A percentile compares a stretch with the other conserved stretches of the same genome.
Evolutionary conservation across 2,888 invertebrate genomes (phyloP).

Genomic region (Clitarchus hookeri): DNA sequence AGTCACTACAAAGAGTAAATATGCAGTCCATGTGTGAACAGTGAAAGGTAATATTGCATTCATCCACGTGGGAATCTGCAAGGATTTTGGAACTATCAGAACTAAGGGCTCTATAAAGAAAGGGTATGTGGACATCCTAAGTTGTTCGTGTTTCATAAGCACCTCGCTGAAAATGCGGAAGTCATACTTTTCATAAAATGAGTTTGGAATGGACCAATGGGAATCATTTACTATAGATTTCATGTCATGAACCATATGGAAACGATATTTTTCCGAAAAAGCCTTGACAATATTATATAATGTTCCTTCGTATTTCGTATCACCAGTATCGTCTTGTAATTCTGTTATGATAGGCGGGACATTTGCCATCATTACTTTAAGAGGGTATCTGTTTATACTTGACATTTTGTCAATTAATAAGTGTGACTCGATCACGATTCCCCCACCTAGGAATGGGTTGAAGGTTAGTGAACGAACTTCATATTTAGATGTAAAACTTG

Average conservation of each 20-base stretch:
- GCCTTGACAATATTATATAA: background rate
- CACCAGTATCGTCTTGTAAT: background rate
- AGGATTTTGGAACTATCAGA: background rate
- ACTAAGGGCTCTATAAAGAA: background rate
- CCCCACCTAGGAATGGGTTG: background rate
- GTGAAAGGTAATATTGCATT: background rate
- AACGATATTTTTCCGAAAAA: background rate
- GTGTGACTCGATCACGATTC: background rate
- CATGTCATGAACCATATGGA: background rate
- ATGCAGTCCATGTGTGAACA: background rate
- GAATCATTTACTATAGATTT: background rate
- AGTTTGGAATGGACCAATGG: background rate
- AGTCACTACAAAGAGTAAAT: background rate
- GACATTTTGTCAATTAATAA: background rate
- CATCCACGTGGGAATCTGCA: background rate
- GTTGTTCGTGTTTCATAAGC: background rate
- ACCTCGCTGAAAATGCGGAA: background rate
- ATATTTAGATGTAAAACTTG: background rate
- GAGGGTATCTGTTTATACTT: background rate
- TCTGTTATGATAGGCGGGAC: background rate
- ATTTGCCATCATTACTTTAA: background rate
- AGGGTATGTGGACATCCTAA: background rate
- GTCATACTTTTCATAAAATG: background rate
- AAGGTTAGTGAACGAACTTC: background rate
- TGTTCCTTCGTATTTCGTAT: background rate